Evolutionary conservation across 1,140 invertebrate genomes (phyloP).

Genomic region (Tetranychus cinnabarinus): DNA sequence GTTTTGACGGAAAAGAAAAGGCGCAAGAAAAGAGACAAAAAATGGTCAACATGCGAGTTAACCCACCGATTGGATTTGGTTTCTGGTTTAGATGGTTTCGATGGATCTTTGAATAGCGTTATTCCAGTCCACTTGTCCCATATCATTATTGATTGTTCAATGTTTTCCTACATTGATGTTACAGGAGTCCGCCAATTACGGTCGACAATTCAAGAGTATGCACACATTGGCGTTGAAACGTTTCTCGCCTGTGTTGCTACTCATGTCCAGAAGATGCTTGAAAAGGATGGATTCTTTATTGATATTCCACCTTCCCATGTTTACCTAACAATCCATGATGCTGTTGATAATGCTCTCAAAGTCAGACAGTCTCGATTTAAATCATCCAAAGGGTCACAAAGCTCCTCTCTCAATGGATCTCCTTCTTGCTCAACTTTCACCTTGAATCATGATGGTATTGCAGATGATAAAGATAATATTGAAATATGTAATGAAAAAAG

Average conservation of each 20-base stretch:
- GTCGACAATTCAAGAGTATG: background rate
- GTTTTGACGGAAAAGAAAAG: background rate
- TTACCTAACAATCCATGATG: conserved; percentile 7
- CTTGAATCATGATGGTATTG: too few species aligned
- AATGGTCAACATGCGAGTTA: background rate
- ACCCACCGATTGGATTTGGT: background rate
- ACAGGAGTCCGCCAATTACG: conserved; percentile 3
- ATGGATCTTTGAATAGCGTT: background rate
- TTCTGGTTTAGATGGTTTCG: background rate
- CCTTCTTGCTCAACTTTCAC: too few species aligned
- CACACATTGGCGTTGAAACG: background rate
- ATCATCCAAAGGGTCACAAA: conserved; percentile 17
- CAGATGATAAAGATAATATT: too few species aligned
- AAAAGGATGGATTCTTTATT: conserved; percentile 1
- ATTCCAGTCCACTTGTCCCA: background rate
- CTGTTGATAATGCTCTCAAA: conserved; percentile 2
- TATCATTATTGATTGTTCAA: conserved; percentile 10
- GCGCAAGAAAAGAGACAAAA: background rate
- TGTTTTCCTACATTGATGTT: conserved; percentile 8
- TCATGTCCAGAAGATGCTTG: conserved; percentile 8
- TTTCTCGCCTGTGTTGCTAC: conserved; percentile 3
- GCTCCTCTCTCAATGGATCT: too few species aligned
- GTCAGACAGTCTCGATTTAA: conserved; percentile 14
- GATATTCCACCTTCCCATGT: conserved; percentile 2
- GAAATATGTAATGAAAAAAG: too few species aligned